These are phyloP conservation scores for Lophius americanus DNA, from an alignment of 2,797 vertebrate species.

Conservation along the genomic window DNA sequence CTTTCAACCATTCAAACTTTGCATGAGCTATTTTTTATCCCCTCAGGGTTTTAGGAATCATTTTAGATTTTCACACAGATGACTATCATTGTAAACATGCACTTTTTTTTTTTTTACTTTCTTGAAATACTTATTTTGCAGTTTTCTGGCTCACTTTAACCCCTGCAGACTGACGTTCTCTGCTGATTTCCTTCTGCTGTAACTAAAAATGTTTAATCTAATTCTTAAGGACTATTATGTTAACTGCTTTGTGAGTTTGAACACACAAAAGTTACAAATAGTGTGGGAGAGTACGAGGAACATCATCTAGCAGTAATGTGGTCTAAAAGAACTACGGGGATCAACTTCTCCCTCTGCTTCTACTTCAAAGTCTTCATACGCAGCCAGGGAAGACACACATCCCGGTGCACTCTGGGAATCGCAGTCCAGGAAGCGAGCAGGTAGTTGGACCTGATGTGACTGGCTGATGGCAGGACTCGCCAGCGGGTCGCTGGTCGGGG, in stretches of 20 bases:
- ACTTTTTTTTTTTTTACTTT: no score
- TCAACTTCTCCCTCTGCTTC: constrained; percentile 26
- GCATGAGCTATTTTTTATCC: no score
- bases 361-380: constrained; percentile 43
- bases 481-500: constrained; percentile 46
- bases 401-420: constrained; percentile 60
- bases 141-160: no score
- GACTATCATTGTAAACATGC: no score
- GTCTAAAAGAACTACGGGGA: constrained; percentile 16
- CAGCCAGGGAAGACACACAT: constrained; percentile 47
- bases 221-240: neutral
- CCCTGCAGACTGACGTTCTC: no score
- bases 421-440: constrained; percentile 55
- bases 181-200: neutral
- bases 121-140: no score
- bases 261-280: neutral
- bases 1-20: no score
- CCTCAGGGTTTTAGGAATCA: no score
- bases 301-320: constrained; percentile 46
- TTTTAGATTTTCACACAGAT: no score
- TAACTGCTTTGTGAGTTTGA: neutral
- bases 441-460: constrained; percentile 32
- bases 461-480: constrained; percentile 17
- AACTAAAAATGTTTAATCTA: neutral
- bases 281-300: neutral